Evolutionary conservation across 1,140 invertebrate genomes (phyloP).

Genomic region (Harpegnathos saltator): DNA sequence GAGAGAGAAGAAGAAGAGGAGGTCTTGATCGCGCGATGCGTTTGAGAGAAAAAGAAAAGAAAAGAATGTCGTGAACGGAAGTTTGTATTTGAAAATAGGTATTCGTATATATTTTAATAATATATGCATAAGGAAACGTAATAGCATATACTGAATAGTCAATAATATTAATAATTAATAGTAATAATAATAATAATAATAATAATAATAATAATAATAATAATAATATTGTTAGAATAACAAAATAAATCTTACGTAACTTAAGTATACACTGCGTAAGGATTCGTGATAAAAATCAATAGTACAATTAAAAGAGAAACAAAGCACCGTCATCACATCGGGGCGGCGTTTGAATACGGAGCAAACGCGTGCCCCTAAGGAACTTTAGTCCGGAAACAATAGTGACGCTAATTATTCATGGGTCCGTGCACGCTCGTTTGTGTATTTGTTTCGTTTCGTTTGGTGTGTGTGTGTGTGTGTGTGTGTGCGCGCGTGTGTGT

Average conservation of each 20-base stretch:
- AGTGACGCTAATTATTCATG: conserved; percentile 55
- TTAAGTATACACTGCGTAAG: conserved; percentile 52
- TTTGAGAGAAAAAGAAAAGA: conserved; percentile 47
- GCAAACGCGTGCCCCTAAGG: conserved; percentile 79
- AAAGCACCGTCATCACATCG: conserved; percentile 85
- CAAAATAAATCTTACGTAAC: conserved; percentile 73
- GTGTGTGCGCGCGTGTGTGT: background rate
- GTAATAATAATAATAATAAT: conserved; percentile 65
- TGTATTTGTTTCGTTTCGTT: background rate
- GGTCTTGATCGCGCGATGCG: too few species aligned
- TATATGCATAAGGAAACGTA: conserved; percentile 79
- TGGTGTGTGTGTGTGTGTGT: conserved; percentile 6
- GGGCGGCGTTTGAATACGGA: conserved; percentile 75
- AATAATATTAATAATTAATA: conserved; percentile 67
- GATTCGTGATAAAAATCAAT: conserved; percentile 64
- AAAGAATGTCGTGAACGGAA: conserved; percentile 45
- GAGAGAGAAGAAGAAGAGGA: conserved; percentile 61
- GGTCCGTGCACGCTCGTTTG: conserved; percentile 41
- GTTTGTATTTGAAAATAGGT: conserved; percentile 79
- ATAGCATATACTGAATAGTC: conserved; percentile 75
- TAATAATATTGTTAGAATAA: conserved; percentile 67
- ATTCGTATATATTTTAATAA: conserved; percentile 81
- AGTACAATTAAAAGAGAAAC: conserved; percentile 81
- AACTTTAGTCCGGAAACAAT: conserved; percentile 84
- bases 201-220: conserved; percentile 68